A percentile compares a stretch with the other conserved stretches of the same genome.
phyloP scores from a whole-genome alignment of 2,797 vertebrate genomes.

The Bradypodion pumilum region DNA sequence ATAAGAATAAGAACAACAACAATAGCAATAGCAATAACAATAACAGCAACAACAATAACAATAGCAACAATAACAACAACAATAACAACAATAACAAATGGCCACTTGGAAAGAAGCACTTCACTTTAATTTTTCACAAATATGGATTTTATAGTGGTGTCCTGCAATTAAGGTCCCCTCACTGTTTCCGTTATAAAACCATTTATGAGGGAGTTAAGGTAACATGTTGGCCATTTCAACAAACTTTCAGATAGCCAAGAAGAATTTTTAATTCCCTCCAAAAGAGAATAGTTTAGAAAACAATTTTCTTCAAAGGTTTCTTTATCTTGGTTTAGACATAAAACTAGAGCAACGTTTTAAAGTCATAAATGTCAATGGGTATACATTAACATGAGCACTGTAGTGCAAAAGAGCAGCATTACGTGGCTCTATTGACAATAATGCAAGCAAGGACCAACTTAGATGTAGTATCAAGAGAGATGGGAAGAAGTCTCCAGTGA shows the following conservation, averaged over 20 bases:
- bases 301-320: not conserved
- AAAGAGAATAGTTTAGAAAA: not conserved
- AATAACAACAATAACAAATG: constrained; percentile 13
- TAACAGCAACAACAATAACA: too few species aligned
- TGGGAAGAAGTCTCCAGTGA: not conserved
- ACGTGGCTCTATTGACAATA: too few species aligned
- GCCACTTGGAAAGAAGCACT: constrained; percentile 31
- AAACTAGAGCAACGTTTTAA: constrained; percentile 5
- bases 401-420: not conserved
- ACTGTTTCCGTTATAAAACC: constrained; percentile 32
- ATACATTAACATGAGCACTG: not conserved
- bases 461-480: not conserved
- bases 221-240: constrained; percentile 9
- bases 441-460: not conserved
- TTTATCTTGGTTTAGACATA: constrained; percentile 6
- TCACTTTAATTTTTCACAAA: constrained; percentile 43
- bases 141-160: constrained; percentile 34
- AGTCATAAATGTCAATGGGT: not conserved
- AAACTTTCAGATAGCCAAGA: not conserved
- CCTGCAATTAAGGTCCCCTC: constrained; percentile 46
- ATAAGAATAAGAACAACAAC: too few species aligned
- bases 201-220: constrained; percentile 16
- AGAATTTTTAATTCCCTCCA: constrained; percentile 15
- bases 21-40: constrained; percentile 10
- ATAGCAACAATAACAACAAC: too few species aligned